These are phyloP conservation scores for Stichopus horrens DNA, from an alignment of 53 echinoderm and acorn worm genomes.

Conservation along the genomic window DNA sequence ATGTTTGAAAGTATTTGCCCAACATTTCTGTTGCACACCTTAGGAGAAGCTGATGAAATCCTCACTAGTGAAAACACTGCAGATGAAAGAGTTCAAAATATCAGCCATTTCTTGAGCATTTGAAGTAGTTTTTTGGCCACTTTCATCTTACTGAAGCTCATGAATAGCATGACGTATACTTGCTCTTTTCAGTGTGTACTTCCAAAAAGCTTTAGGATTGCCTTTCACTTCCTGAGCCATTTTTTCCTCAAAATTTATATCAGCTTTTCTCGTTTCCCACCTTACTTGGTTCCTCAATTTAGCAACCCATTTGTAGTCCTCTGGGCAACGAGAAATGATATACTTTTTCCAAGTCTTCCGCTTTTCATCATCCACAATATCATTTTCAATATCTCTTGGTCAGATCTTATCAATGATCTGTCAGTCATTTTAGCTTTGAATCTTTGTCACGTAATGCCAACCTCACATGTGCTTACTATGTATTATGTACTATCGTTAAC, in stretches of 20 bases:
- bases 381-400: too few species aligned
- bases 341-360: neutral
- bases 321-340: neutral
- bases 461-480: too few species aligned
- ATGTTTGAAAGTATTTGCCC: neutral
- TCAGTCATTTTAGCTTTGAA: too few species aligned
- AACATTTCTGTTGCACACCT: neutral
- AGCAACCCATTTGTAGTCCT: neutral
- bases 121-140: neutral
- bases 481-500: too few species aligned
- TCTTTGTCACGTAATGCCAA: too few species aligned
- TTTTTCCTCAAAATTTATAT: conserved; percentile 8
- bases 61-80: conserved; percentile 28
- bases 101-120: neutral
- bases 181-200: neutral
- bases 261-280: conserved; percentile 18
- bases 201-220: conserved; percentile 23
- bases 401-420: too few species aligned
- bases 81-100: neutral
- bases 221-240: conserved; percentile 10
- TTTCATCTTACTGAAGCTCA: neutral
- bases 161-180: neutral
- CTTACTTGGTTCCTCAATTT: conserved; percentile 18
- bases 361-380: conserved; percentile 27
- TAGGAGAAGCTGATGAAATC: neutral